Evolutionary conservation across 2,113 vertebrate species (phyloP), one percentile per base, ranked within the genome.

Genomic region (Clarias gariepinus): DNA sequence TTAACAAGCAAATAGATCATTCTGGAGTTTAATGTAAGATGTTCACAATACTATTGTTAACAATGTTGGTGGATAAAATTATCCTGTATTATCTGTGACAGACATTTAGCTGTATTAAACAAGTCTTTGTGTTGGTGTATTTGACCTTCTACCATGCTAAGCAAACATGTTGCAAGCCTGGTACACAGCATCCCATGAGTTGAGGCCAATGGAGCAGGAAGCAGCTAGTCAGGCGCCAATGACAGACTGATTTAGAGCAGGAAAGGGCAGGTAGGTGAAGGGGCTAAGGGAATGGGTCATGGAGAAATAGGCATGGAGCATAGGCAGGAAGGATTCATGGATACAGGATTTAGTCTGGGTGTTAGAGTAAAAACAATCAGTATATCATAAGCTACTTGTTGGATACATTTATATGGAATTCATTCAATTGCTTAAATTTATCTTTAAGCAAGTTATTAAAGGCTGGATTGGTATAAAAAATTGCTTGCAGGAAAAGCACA

Each of bases 221-320:
- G 60, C 60, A 66, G 28, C 30, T 28, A 15, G 21, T 58, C 57
- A 25, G 41, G 16, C 53, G 73, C 6, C 41, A 5, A 28, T 19
- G 25, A 33, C 30, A 15, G 19, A 71, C 73, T 79, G 87, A 83
- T 88, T 88, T 86, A 86, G 55, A 19, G 28, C 21, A 68, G 76
- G 16, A 79, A 71, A 21, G 53, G 25, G 77, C 63, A 80, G 84
- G 30, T 28, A 36, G 84, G 74, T 63, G 15, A 79, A 21, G 85
- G 64, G 84, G 69, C 64, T 60, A 52, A 82, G 33, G 78, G 41
- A 28, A 85, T 47, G 61, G 80, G 63, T 86, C 64, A 86, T 7
- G 2, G 58, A 47, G 53, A 79, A 69, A 78, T 25, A 60, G n/a
- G n/a, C 55, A 79, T 78, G 73, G 74, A 23, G 16, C 80, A 69